These are phyloP conservation scores for Dermochelys coriacea DNA, from an alignment of 2,797 vertebrate genomes.

Conservation along the genomic window DNA sequence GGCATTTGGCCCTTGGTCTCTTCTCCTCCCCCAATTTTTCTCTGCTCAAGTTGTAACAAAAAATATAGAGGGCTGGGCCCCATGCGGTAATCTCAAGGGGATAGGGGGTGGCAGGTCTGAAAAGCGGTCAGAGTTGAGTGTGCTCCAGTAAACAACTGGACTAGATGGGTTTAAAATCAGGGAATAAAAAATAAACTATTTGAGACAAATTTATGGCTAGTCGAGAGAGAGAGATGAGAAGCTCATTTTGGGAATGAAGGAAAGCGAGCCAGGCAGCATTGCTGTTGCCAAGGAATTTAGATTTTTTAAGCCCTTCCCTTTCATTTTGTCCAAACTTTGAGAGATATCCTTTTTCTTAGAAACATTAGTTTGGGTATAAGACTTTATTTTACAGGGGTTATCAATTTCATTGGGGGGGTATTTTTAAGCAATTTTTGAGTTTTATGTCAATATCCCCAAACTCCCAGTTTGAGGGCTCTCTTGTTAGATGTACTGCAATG, in stretches of 20 bases:
- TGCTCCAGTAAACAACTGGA: conserved; percentile 44
- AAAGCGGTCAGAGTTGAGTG: conserved; percentile 56
- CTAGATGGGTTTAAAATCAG: conserved; percentile 34
- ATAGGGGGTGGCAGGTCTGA: background rate
- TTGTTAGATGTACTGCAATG: too few relatives aligned
- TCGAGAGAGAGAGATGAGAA: background rate
- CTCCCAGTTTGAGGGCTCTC: too few relatives aligned
- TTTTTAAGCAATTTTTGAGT: too few relatives aligned
- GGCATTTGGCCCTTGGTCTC: background rate
- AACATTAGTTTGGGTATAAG: background rate
- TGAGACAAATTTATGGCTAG: conserved; percentile 36
- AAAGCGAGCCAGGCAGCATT: background rate
- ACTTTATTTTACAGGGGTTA: too few relatives aligned
- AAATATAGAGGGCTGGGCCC: background rate
- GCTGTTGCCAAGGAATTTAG: background rate
- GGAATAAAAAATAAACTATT: conserved; percentile 32
- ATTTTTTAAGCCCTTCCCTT: background rate
- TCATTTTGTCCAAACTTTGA: background rate
- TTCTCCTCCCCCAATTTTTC: background rate
- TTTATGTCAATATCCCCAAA: too few relatives aligned
- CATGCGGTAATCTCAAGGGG: background rate
- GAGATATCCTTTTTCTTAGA: background rate
- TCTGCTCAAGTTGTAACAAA: background rate
- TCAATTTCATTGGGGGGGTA: too few relatives aligned
- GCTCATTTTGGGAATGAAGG: conserved; percentile 48